Evolutionary conservation across 2,888 invertebrate species (phyloP).

Genomic region (Dryobotodes eremita): DNA sequence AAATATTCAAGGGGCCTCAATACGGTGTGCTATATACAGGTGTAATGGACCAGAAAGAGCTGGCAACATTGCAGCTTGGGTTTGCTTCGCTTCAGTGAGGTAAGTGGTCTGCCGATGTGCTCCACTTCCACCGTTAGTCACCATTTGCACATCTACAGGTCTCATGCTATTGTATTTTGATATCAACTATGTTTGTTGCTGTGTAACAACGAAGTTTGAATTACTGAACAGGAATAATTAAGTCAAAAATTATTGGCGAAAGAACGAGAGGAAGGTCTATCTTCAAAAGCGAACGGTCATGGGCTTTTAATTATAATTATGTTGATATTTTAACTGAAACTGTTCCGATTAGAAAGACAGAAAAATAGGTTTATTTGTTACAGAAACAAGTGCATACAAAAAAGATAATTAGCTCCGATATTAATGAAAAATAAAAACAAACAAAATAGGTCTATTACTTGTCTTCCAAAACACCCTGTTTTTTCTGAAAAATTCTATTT

Average conservation of each 20-base stretch:
- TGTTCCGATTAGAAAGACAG: too few relatives aligned
- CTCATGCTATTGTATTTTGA: conserved; percentile 14
- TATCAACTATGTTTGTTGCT: background rate
- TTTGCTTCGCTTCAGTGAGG: conserved; percentile 57
- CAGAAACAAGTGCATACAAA: too few relatives aligned
- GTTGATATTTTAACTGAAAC: background rate
- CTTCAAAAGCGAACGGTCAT: too few relatives aligned
- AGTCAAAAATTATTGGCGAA: background rate
- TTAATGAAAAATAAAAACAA: too few relatives aligned
- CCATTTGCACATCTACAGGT: conserved; percentile 35
- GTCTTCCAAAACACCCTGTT: too few relatives aligned
- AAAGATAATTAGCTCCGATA: too few relatives aligned
- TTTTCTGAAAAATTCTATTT: too few relatives aligned
- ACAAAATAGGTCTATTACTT: too few relatives aligned
- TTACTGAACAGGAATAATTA: background rate
- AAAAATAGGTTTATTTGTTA: too few relatives aligned
- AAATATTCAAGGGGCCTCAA: conserved; percentile 6
- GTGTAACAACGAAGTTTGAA: background rate
- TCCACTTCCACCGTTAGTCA: conserved; percentile 63
- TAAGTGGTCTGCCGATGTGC: conserved; percentile 58
- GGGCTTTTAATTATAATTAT: background rate
- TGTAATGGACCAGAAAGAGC: conserved; percentile 39
- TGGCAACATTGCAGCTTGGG: conserved; percentile 25
- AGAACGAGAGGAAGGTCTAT: background rate
- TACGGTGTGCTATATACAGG: background rate